These are phyloP conservation scores for Neotragus pygmaeus DNA, from an alignment of 2,113 vertebrate species.

Conservation along the genomic window DNA sequence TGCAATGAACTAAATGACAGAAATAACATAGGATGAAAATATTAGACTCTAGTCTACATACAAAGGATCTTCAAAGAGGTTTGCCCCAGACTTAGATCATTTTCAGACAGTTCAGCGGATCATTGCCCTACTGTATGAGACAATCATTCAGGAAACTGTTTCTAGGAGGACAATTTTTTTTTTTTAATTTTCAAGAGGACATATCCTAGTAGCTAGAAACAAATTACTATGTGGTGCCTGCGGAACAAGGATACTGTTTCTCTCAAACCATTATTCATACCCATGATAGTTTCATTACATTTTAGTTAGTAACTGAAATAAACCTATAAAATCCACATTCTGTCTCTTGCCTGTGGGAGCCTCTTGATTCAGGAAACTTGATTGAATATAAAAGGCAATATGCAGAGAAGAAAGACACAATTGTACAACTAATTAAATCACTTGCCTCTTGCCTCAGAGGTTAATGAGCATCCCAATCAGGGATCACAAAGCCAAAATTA, in stretches of 20 bases:
- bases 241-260: slow-evolving; percentile 12
- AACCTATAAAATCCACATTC: slow-evolving; percentile 25
- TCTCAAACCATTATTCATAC: slow-evolving; percentile 35
- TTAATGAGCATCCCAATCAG: slow-evolving; percentile 22
- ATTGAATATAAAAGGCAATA: slow-evolving; percentile 37
- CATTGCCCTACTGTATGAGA: slow-evolving; percentile 3
- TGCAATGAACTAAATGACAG: background rate
- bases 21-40: background rate
- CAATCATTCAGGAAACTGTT: background rate
- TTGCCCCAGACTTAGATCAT: background rate
- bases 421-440: slow-evolving; percentile 46
- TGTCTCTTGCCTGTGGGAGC: background rate
- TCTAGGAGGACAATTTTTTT: background rate
- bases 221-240: background rate
- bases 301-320: slow-evolving; percentile 32
- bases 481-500: slow-evolving; percentile 37
- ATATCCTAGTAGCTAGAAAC: background rate
- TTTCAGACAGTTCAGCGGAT: slow-evolving; percentile 4
- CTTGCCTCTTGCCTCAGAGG: slow-evolving; percentile 22
- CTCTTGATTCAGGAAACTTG: slow-evolving; percentile 32
- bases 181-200: background rate
- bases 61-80: background rate
- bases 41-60: background rate
- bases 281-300: slow-evolving; percentile 2
- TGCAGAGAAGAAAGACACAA: slow-evolving; percentile 18